Evolutionary conservation across 92 coral and sea anemone genomes (phyloP).

Genomic region (Meandrina meandrites): DNA sequence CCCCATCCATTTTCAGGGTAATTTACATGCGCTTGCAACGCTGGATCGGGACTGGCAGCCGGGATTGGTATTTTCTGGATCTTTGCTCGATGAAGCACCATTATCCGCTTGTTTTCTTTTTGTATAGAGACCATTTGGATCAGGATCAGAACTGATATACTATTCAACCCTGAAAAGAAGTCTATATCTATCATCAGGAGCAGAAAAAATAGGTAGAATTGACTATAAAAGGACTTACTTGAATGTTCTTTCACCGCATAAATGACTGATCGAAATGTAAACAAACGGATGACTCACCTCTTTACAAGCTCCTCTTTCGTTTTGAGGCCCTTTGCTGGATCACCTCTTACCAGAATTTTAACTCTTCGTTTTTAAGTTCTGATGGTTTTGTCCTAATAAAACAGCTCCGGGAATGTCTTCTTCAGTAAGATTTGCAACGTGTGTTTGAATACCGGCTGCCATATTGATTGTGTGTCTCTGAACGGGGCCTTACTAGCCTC

Average conservation of each 20-base stretch:
- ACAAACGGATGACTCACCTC: too few relatives aligned
- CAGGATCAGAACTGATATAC: background rate
- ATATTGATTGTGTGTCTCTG: too few relatives aligned
- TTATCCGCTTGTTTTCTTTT: background rate
- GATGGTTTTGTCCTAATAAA: background rate
- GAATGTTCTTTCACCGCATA: too few relatives aligned
- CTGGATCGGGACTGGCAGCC: background rate
- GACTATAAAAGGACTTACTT: too few relatives aligned
- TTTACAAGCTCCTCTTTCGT: slow-evolving; percentile 10
- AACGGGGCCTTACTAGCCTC: too few relatives aligned
- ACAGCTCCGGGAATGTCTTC: slow-evolving; percentile 30
- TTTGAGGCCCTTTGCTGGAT: slow-evolving; percentile 26
- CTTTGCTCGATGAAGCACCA: background rate
- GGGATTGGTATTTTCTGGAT: background rate
- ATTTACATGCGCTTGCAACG: background rate
- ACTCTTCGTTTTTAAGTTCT: slow-evolving; percentile 2
- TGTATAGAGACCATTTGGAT: slow-evolving; percentile 6
- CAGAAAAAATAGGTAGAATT: too few relatives aligned
- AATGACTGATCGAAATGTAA: too few relatives aligned
- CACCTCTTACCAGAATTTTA: slow-evolving; percentile 49
- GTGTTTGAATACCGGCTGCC: too few relatives aligned
- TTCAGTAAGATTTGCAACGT: background rate
- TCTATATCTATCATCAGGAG: too few relatives aligned
- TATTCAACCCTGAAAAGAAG: too few relatives aligned
- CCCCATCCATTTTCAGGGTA: slow-evolving; percentile 10